Base-by-base conservation (phyloP, 2,113 vertebrate species). In the Osmerus mordax region DNA sequence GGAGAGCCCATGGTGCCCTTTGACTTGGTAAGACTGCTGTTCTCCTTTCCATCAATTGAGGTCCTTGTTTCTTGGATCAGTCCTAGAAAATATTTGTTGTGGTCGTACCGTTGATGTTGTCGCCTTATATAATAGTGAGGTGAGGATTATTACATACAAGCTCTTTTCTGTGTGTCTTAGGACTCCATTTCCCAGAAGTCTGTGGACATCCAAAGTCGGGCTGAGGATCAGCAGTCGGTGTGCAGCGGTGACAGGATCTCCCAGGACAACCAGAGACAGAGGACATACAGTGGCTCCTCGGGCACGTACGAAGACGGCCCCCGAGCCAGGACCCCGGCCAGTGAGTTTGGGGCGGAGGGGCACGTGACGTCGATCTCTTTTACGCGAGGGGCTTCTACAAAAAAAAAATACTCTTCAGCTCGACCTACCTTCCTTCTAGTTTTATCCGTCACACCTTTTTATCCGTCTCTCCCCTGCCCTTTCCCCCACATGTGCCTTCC, bases 131-230 rank as follows among this genome's bases (percentile, higher is more conserved):
- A 21, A 21, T 21, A 16, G 47, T 15, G 52, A 54, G 25, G 1
- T 56, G 53, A 5, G 65, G 21, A 61, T 69, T 3, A 51, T 14
- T 25, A 13, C 7, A 25, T 23, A 4, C 18, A 41, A 66, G 36
- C 52, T 13, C 18, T 19, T 36, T 12, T 29, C n/a, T n/a, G 9
- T 67, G 62, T 55, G 68, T 56, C 52, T 72, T 72, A 96, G 95
- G 95, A 96, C 84, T 94, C 93, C 36, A 5, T 94, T 81, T 96
- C 95, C 7, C 94, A 96, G 88, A 95, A 94, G 78, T 96, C 95
- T 51, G 88, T 96, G 65, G 95, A 96, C 86, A 94, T 96, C 67
- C 92, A 95, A 66, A 92, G 92, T 65, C 91, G 91, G 63, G 0
- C 92, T 41, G 85, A 88, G 36, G 87, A 89, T 67, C 95, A 93